A percentile compares a stretch with the other conserved stretches of the same genome.
Evolutionary conservation across 2,888 invertebrate species (phyloP).

Genomic region (Stomorhina lunata): DNA sequence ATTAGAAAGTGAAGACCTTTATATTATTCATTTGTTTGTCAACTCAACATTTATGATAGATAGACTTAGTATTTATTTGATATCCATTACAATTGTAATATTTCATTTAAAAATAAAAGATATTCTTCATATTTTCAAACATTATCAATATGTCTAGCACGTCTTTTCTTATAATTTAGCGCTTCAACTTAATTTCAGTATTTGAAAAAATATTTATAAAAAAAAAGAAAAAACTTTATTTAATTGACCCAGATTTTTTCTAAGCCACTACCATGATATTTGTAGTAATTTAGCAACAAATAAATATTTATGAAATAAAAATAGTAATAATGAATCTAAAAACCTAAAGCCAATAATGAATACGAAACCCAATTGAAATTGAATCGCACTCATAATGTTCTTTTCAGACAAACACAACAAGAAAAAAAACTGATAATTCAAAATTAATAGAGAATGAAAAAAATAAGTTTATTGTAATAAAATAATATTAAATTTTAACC

Average conservation of each 20-base stretch:
- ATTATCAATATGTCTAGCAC: slow-evolving; percentile 22
- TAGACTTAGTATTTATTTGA: too few relatives aligned
- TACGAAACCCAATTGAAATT: slow-evolving; percentile 56
- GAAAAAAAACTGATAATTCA: background rate
- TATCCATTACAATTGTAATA: background rate
- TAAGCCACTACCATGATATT: background rate
- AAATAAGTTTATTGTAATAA: slow-evolving; percentile 19
- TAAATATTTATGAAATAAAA: slow-evolving; percentile 22
- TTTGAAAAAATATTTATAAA: background rate
- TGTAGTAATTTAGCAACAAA: slow-evolving; percentile 37
- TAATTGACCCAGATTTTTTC: slow-evolving; percentile 48
- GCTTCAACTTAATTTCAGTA: background rate
- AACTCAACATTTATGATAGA: too few relatives aligned
- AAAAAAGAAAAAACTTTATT: too few relatives aligned
- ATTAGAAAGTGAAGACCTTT: slow-evolving; percentile 6
- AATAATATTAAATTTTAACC: slow-evolving; percentile 26
- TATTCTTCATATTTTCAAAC: background rate
- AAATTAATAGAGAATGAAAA: too few relatives aligned
- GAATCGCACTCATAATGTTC: slow-evolving; percentile 42
- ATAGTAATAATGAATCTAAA: too few relatives aligned
- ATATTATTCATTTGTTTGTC: too few relatives aligned
- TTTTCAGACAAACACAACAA: background rate
- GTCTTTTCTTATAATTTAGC: slow-evolving; percentile 9
- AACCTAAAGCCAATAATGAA: slow-evolving; percentile 19
- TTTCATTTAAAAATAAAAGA: background rate